Base-by-base conservation (phyloP, 2,113 vertebrate genomes). In the Poicephalus gulielmi region DNA sequence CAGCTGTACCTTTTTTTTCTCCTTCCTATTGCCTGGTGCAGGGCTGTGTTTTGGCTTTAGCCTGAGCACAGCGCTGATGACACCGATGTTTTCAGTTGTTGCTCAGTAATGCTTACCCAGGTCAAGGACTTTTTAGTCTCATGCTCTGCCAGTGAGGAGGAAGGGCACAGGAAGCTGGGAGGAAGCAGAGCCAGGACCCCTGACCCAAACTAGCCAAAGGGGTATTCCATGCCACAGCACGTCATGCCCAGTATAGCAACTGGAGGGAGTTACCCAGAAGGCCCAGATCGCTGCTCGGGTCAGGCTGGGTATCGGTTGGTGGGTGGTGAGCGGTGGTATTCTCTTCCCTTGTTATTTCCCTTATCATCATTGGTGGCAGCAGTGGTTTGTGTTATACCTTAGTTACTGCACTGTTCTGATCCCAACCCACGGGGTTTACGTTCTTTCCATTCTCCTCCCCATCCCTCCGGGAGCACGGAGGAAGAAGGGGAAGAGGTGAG, bases 301-400 rank as follows among this genome's bases (percentile, higher is more conserved):
- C 9, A 1, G 57, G 33, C 33, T 59, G 20, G 20, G 57, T 59
- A 59, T 15, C 13, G 2, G 5, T 59, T 33, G 5, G 55, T 0
- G 20, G 55, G 55, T n/a, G 20, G 8, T 59, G 57, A 59, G 57
- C 33, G 9, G 14, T n/a, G 23, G 33, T 3, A 59, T 59, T n/a
- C 33, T n/a, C 13, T n/a, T 3, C 57, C 57, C 57, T n/a, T 10
- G 20, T 59, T 59, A 23, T 59, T 23, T 7, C 57, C 33, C 20
- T n/a, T 10, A n/a, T 16, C 22, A 35, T 59, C 14, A 23, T n/a
- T 35, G 33, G 33, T 59, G 33, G 33, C 7, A n/a, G 57, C 57
- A 35, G 33, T 3, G 33, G 13, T 35, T 59, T 59, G 57, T 35
- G 13, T 15, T 35, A 9, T 35, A 59, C n/a, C 33, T 59, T n/a